Evolutionary conservation across 1,140 invertebrate genomes (phyloP).

Genomic region (Drosophila busckii): DNA sequence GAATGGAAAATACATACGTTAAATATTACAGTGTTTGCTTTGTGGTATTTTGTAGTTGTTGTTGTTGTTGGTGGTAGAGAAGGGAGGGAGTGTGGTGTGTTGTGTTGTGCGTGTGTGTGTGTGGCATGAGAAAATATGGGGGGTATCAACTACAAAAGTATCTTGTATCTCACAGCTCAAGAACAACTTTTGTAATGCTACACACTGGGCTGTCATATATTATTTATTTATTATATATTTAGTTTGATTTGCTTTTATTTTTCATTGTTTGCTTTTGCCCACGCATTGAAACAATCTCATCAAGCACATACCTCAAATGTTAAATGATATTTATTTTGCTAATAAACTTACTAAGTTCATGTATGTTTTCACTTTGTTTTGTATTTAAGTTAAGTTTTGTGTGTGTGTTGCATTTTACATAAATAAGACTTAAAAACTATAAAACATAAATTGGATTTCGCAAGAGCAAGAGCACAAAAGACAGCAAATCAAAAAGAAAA

Average conservation of each 20-base stretch:
- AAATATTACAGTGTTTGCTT: constrained; percentile 72
- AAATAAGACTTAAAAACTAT: constrained; percentile 72
- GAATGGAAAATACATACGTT: constrained; percentile 72
- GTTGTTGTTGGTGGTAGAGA: constrained; percentile 18
- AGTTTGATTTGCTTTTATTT: constrained; percentile 2
- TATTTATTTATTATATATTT: constrained; percentile 3
- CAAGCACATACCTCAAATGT: constrained; percentile 27
- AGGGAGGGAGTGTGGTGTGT: constrained; percentile 26
- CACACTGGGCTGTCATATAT: no score
- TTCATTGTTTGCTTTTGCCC: constrained; percentile 13
- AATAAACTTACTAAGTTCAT: constrained; percentile 69
- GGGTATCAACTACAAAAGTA: background rate
- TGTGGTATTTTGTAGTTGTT: constrained; percentile 21
- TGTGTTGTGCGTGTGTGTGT: no score
- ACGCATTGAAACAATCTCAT: constrained; percentile 22
- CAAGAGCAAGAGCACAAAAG: constrained; percentile 49
- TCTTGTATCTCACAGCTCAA: constrained; percentile 16
- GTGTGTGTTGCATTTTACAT: constrained; percentile 44
- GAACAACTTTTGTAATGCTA: constrained; percentile 26
- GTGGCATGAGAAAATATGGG: no score
- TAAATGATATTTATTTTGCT: constrained; percentile 63
- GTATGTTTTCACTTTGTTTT: constrained; percentile 31
- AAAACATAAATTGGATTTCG: constrained; percentile 67
- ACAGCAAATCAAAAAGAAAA: constrained; percentile 17
- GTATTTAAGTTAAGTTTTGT: constrained; percentile 35